Conservation (phyloP, 2,888 invertebrate species). For the Chaitophorus viminalis region DNA sequence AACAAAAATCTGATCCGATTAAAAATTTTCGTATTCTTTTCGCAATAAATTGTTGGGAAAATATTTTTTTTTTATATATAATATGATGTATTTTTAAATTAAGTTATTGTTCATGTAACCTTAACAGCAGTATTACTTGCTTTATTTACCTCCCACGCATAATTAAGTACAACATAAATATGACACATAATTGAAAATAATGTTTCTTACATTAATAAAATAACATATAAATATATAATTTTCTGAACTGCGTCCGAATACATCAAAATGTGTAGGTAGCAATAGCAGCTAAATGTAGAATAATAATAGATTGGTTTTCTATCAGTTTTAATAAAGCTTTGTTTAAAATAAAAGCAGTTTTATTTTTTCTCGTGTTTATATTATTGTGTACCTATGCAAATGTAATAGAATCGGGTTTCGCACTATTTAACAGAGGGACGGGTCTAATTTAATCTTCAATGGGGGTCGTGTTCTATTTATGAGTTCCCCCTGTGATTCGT, state of each 20-base stretch:
- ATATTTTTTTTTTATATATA: slow-evolving; percentile 2
- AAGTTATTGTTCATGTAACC: slow-evolving; percentile 8
- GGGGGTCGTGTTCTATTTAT: slow-evolving; percentile 57
- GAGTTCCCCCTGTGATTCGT: background rate
- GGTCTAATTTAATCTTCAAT: slow-evolving; percentile 50
- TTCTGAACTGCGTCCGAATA: background rate
- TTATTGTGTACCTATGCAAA: background rate
- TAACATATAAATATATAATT: background rate
- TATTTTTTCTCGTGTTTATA: background rate
- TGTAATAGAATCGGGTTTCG: slow-evolving; percentile 22
- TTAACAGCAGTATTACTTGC: background rate
- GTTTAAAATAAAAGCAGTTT: background rate
- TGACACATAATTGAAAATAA: slow-evolving; percentile 10
- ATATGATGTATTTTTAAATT: background rate
- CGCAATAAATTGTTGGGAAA: slow-evolving; percentile 2
- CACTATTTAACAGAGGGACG: slow-evolving; percentile 34
- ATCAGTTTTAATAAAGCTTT: background rate
- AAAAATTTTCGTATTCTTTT: background rate
- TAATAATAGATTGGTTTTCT: background rate
- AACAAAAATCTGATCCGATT: background rate
- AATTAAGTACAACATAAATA: slow-evolving; percentile 3
- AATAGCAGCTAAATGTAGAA: background rate
- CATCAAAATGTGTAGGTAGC: background rate
- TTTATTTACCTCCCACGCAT: slow-evolving; percentile 22
- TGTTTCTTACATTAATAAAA: background rate